phyloP scores from a whole-genome alignment of 2,888 invertebrate genomes.

The Cremastobaeus sp. region DNA sequence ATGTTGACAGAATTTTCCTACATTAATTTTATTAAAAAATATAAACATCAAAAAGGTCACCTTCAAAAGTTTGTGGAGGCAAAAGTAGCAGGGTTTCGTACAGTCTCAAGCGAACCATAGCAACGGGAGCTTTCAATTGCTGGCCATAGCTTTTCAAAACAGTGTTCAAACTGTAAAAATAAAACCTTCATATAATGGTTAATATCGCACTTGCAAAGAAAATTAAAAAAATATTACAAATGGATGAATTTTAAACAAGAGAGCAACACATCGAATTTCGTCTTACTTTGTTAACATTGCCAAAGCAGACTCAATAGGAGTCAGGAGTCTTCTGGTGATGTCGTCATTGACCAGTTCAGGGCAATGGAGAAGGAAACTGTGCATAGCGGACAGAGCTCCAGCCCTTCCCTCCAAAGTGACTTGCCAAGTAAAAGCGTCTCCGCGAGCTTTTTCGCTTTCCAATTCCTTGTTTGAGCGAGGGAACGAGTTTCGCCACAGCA shows the following conservation, averaged over 20 bases:
- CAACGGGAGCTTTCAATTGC: conserved; percentile 94
- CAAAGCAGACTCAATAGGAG: conserved; percentile 96
- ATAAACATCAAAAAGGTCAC: too few species aligned
- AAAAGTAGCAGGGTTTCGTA: conserved; percentile 91
- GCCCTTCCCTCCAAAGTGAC: conserved; percentile 97
- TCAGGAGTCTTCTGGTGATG: conserved; percentile 90
- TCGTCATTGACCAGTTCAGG: conserved; percentile 95
- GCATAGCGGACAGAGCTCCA: conserved; percentile 96
- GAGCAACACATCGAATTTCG: too few species aligned
- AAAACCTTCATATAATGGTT: too few species aligned
- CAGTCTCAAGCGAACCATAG: conserved; percentile 93
- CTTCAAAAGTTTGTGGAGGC: conserved; percentile 89
- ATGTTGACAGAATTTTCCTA: background rate
- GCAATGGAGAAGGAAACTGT: conserved; percentile 94
- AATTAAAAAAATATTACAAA: too few species aligned
- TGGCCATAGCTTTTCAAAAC: conserved; percentile 94
- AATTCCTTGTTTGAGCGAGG: conserved; percentile 97
- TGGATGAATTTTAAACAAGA: too few species aligned
- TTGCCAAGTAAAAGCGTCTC: conserved; percentile 99
- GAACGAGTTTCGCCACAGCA: conserved; percentile 98
- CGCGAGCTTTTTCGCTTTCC: conserved; percentile 96
- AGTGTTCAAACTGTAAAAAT: conserved; percentile 84
- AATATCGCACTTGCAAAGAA: too few species aligned
- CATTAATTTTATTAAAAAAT: too few species aligned
- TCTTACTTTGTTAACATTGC: conserved; percentile 97